Percentiles rank a stretch among this genome's conserved stretches.
Evolutionary conservation across 2,888 invertebrate genomes (phyloP).

Genomic region (Hedya salicella): DNA sequence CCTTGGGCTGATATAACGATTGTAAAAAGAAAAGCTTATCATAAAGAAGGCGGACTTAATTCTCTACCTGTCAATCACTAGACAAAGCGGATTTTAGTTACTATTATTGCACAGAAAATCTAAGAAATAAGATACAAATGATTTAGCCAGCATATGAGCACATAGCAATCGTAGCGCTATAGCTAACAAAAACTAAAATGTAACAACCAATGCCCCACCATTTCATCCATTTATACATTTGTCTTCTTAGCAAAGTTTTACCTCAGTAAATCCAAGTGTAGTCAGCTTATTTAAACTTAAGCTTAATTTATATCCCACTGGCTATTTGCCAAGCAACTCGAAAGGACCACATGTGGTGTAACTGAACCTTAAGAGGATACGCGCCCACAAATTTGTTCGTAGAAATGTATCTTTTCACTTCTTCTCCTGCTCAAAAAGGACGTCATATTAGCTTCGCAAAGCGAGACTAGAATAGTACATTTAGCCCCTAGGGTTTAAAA

Average conservation of each 20-base stretch:
- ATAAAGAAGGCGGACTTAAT: too few relatives aligned
- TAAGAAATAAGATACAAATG: constrained; percentile 11
- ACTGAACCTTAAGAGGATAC: constrained; percentile 4
- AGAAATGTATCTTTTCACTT: not conserved
- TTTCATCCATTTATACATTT: constrained; percentile 4
- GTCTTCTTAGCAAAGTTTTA: too few relatives aligned
- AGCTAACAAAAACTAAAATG: constrained; percentile 8
- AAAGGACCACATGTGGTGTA: constrained; percentile 34
- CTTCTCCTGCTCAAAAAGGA: too few relatives aligned
- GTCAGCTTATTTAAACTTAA: constrained; percentile 42
- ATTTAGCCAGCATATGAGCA: constrained; percentile 21
- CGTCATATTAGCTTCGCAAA: too few relatives aligned
- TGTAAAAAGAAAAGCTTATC: too few relatives aligned
- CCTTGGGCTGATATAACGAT: too few relatives aligned
- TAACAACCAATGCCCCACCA: not conserved
- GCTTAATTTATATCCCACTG: constrained; percentile 39
- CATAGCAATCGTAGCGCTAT: not conserved
- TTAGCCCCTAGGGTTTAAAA: too few relatives aligned
- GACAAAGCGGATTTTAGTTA: not conserved
- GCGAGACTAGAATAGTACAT: too few relatives aligned
- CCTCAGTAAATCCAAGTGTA: constrained; percentile 21
- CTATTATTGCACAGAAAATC: constrained; percentile 9
- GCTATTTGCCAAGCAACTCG: constrained; percentile 35
- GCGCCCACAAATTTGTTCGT: constrained; percentile 1
- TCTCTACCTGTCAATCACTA: too few relatives aligned